phyloP scores from a whole-genome alignment of 1,140 invertebrate genomes.

The Zaprionus gabonicus region DNA sequence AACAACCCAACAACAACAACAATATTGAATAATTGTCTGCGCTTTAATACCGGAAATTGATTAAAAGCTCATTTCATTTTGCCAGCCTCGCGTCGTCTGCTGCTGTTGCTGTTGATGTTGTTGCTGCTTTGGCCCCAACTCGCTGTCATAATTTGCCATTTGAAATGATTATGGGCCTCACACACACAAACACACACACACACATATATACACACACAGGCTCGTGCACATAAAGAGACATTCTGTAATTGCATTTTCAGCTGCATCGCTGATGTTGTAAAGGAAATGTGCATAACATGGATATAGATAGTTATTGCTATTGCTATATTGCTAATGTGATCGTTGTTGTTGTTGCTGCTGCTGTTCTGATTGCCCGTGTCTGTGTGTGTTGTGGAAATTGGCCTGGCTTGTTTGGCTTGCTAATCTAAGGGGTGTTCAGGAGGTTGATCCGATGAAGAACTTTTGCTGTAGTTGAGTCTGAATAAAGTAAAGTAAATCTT shows the following conservation, averaged over 20 bases:
- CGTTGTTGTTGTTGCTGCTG: constrained; percentile 22
- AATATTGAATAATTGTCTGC: constrained; percentile 60
- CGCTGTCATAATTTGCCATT: constrained; percentile 76
- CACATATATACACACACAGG: constrained; percentile 8
- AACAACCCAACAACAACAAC: constrained; percentile 20
- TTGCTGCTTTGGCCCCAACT: constrained; percentile 42
- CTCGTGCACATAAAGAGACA: constrained; percentile 32
- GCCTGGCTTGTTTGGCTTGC: constrained; percentile 26
- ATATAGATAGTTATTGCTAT: constrained; percentile 35
- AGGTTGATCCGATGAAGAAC: too few relatives aligned
- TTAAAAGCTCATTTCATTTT: constrained; percentile 81
- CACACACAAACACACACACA: constrained; percentile 17
- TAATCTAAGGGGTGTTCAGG: constrained; percentile 13
- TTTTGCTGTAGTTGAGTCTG: too few relatives aligned
- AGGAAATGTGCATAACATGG: constrained; percentile 43
- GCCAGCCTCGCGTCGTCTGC: constrained; percentile 23
- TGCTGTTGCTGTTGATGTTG: constrained; percentile 28
- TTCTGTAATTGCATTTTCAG: constrained; percentile 44
- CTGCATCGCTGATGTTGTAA: constrained; percentile 39
- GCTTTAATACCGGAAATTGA: constrained; percentile 82
- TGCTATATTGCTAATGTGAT: constrained; percentile 6
- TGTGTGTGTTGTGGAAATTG: constrained; percentile 15
- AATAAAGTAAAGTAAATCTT: too few relatives aligned
- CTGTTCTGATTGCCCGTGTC: constrained; percentile 17
- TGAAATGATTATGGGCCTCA: constrained; percentile 71